Base-by-base conservation (phyloP, 1,140 invertebrate species). In the Diorhabda elongata region DNA sequence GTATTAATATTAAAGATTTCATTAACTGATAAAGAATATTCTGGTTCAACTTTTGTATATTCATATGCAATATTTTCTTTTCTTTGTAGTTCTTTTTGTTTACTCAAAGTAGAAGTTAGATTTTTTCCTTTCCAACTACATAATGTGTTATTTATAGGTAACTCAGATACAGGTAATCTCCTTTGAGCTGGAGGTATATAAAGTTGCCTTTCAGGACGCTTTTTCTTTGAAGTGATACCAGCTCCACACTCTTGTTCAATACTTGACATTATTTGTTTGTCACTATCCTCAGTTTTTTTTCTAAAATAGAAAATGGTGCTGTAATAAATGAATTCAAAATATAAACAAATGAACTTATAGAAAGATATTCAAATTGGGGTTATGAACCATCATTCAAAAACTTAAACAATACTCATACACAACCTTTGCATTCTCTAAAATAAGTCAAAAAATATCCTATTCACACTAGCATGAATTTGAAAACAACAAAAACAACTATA, bases 141-240 rank as follows among this genome's bases (percentile, higher is more conserved):
- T 64, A 26, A 9, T 69, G 63, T 44, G 7, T 69, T 58, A 58
- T 69, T 58, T 3, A n/a, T 57, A 62, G 42, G 8, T 42, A 60
- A 45, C 56, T 69, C 47, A 42, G 41, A 42, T 64, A 60, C 26
- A 66, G 63, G 61, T 41, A 65, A 66, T 61, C 58, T 73, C 68
- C 77, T 74, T 71, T 78, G 76, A n/a, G 77, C 77, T 43, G 77
- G 77, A 43, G 77, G 77, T 61, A 79, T 68, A 69, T 79, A 79
- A 8, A 76, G 67, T 67, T 76, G 74, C 57, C 75, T 68, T 72
- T 74, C 71, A 4, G 73, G 73, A 52, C 76, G 71, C 64, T 73
- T 76, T 61, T 70, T 75, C 47, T 63, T 70, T 61, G 65, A 66
- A 44, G 64, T 65, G 64, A 42, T 60, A 42, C 64, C 44, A 52